Base-by-base conservation (phyloP, 1,140 invertebrate species). In the Macrotrachela quadricornifera region DNA sequence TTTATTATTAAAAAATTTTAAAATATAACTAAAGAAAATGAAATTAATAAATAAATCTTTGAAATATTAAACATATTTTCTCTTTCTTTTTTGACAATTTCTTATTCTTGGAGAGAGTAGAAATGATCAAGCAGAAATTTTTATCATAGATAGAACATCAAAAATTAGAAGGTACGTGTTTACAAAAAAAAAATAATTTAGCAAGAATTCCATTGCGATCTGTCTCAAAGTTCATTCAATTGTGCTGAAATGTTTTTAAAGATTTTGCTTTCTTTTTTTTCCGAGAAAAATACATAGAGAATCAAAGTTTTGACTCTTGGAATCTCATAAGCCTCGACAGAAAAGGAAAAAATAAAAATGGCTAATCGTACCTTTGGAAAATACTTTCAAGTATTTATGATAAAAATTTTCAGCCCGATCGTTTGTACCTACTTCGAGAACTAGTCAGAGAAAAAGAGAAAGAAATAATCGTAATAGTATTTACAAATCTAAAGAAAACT, bases 381-480 rank as follows among this genome's bases (percentile, higher is more conserved):
- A n/a, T 76, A 75, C 75, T 74, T 75, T 56, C 75, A 73, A 12
- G 66, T 76, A 9, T 69, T 76, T 57, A 64, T 71, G 36, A 59
- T 74, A 37, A 73, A 74, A 12, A 67, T 64, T 0, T 61, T 65
- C 55, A 68, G 65, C 55, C 60, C 60, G 9, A 70, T 70, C 58
- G 64, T 16, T 12, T 49, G 71, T 46, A 73, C 30, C 73, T 76
- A 72, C 76, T 73, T 62, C 76, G 76, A 56, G 60, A 61, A 0
- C 56, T 51, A 49, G 62, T 62, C 21, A 57, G 59, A 6, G 46
- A 57, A 4, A 60, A 60, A 50, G 53, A 60, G 2, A 63, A 57
- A 49, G 54, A 58, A 38, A 56, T 61, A 10, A 59, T 73, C 37
- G 64, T 62, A 10, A 59, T 75, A 55, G 73, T 73, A 14, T 73